These are phyloP conservation scores for Boloria selene DNA, from an alignment of 2,888 invertebrate species.

Conservation along the genomic window DNA sequence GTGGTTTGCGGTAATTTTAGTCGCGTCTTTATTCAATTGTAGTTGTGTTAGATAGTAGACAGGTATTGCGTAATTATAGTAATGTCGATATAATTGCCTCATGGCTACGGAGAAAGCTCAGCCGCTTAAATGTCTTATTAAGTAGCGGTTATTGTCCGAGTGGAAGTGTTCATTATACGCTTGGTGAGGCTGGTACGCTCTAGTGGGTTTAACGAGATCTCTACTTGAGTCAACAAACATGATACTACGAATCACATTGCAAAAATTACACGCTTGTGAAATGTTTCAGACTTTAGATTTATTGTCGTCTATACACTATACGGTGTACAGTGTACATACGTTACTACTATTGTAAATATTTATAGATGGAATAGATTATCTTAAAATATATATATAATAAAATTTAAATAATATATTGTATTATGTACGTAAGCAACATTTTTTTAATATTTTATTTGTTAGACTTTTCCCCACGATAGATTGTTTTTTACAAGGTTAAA, in stretches of 20 bases:
- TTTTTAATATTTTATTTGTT: too few relatives aligned
- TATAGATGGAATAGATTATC: too few relatives aligned
- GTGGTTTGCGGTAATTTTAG: constrained; percentile 48
- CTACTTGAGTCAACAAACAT: constrained; percentile 40
- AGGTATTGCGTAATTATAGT: constrained; percentile 39
- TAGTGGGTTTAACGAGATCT: constrained; percentile 69
- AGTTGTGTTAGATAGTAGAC: constrained; percentile 4
- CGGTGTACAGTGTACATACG: too few relatives aligned
- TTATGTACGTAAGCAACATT: too few relatives aligned
- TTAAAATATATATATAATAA: too few relatives aligned
- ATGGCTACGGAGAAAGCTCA: constrained; percentile 63
- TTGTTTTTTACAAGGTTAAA: too few relatives aligned
- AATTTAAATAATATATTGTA: too few relatives aligned
- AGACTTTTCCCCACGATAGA: too few relatives aligned
- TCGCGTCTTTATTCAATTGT: constrained; percentile 36
- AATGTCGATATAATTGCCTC: constrained; percentile 56
- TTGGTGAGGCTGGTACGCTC: constrained; percentile 65
- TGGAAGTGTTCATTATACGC: constrained; percentile 80
- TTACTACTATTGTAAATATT: background rate
- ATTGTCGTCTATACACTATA: constrained; percentile 11
- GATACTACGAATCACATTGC: constrained; percentile 23
- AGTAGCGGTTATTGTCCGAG: constrained; percentile 74
- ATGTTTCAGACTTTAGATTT: constrained; percentile 12
- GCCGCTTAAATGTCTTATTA: constrained; percentile 68
- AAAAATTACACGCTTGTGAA: constrained; percentile 16